Evolutionary conservation across 2,113 vertebrate species (phyloP).

Genomic region (Poeciliopsis retropinna): DNA sequence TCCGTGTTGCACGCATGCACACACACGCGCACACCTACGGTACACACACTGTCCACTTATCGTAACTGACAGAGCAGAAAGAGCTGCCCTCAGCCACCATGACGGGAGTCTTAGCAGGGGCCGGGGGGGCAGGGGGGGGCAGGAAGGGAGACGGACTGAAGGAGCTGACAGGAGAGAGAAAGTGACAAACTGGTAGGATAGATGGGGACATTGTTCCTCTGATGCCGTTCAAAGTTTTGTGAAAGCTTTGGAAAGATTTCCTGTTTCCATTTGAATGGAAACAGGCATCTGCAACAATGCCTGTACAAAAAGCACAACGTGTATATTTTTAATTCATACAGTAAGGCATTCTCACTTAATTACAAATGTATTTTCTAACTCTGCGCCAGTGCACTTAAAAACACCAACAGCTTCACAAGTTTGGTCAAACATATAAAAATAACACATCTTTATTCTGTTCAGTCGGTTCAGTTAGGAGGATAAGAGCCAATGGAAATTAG

Average conservation of each 20-base stretch:
- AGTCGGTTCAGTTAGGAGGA: no score
- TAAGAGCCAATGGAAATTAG: no score
- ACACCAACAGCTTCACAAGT: no score
- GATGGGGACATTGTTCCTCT: constrained; percentile 4
- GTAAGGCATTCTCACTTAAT: no score
- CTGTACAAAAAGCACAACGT: no score
- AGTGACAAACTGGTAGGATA: constrained; percentile 20
- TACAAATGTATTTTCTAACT: no score
- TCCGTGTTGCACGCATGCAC: constrained; percentile 32
- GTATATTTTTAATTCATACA: no score
- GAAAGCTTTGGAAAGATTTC: neutral
- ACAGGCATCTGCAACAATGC: no score
- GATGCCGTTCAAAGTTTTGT: constrained; percentile 24
- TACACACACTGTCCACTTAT: constrained; percentile 46
- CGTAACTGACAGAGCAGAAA: constrained; percentile 63
- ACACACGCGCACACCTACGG: constrained; percentile 20
- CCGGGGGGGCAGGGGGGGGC: constrained; percentile 15
- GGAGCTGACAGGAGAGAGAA: constrained; percentile 23
- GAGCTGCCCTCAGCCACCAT: constrained; percentile 47
- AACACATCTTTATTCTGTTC: no score
- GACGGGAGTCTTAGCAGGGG: constrained; percentile 40
- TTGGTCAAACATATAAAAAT: no score
- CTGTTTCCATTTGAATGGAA: no score
- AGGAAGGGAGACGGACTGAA: constrained; percentile 12
- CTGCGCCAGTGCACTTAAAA: no score